A percentile compares a stretch with the other conserved stretches of the same genome.
These are phyloP conservation scores for Temnothorax longispinosus DNA, from an alignment of 1,140 invertebrate genomes.

Conservation along the genomic window DNA sequence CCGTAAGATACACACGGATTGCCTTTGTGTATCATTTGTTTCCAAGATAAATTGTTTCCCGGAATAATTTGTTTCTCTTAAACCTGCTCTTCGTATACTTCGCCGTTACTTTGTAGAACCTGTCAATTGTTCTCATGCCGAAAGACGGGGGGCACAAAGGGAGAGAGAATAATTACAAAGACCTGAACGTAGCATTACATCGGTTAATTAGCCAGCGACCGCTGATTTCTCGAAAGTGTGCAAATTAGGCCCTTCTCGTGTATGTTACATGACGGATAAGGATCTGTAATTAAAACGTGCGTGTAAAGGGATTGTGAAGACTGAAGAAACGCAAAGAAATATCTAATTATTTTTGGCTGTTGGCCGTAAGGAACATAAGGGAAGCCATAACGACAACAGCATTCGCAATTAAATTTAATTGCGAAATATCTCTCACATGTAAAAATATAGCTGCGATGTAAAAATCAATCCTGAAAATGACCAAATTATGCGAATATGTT, in stretches of 20 bases:
- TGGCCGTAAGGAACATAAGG: not conserved
- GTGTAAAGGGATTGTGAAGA: conserved; percentile 28
- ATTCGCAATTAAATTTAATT: conserved; percentile 27
- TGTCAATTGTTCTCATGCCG: conserved; percentile 16
- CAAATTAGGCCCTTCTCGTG: conserved; percentile 34
- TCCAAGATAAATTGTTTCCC: conserved; percentile 1
- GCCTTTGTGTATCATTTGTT: conserved; percentile 12
- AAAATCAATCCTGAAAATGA: not conserved
- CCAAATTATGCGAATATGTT: not conserved
- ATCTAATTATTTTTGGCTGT: conserved; percentile 34
- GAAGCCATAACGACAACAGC: not conserved
- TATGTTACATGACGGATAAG: conserved; percentile 16
- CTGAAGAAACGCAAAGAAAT: not conserved
- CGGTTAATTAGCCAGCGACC: conserved; percentile 37
- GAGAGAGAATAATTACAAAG: conserved; percentile 33
- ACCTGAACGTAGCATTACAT: not conserved
- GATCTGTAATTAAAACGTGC: conserved; percentile 46
- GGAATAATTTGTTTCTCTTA: conserved; percentile 13
- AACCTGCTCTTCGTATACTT: not conserved
- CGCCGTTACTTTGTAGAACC: not conserved
- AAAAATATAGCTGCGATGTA: not conserved
- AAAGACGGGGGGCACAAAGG: not conserved
- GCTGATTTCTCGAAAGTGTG: conserved; percentile 50
- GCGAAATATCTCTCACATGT: not conserved
- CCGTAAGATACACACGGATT: not conserved